Base-by-base conservation (phyloP, 2,797 vertebrate species). In the Gallinago nigripennis region DNA sequence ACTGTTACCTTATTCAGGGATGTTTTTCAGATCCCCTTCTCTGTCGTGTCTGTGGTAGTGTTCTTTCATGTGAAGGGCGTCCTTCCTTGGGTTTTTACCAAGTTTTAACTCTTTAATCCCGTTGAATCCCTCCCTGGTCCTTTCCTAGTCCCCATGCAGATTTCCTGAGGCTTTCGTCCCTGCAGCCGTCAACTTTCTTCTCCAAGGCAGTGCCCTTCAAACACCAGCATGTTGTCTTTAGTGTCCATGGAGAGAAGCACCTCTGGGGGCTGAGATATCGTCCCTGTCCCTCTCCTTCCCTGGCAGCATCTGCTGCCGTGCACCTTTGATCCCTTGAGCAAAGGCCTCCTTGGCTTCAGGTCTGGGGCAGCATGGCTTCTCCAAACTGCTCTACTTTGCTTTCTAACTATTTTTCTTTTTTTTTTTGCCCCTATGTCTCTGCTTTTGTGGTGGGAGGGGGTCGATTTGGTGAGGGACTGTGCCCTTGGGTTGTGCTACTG, bases 241-340 rank as follows among this genome's bases (percentile, higher is more conserved):
- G 66, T 82, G 14, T 80, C 8, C 19, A 5, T 23, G 28, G 37
- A 46, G 43, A 37, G 41, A 46, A 37, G 21, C 25, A 16, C 43
- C 33, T 77, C 37, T 56, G 39, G n/a, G 46, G 65, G 72, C 35
- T 70, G 54, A 23, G 0, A 0, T 16, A 9, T 11, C 1, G 2
- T 1, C 28, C 0, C 0, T 69, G 35, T 23, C 12, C 16, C 9
- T 54, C 28, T 83, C 39, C 11, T 50, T 81, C 86, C 37, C 24
- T 43, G 41, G 24, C 31, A 82, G 54, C 27, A 20, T 75, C 53
- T 71, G 48, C 24, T 51, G 25, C 25, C 3, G 1, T 7, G 39
- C 6, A 14, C 0, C 0, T 69, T 39, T 51, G 56, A 39, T 31
- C 48, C 27, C 43, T 31, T 9, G 16, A 43, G 35, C 37, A 63